phyloP scores from a whole-genome alignment of 1,140 invertebrate species.

The Sarcophaga peregrina region DNA sequence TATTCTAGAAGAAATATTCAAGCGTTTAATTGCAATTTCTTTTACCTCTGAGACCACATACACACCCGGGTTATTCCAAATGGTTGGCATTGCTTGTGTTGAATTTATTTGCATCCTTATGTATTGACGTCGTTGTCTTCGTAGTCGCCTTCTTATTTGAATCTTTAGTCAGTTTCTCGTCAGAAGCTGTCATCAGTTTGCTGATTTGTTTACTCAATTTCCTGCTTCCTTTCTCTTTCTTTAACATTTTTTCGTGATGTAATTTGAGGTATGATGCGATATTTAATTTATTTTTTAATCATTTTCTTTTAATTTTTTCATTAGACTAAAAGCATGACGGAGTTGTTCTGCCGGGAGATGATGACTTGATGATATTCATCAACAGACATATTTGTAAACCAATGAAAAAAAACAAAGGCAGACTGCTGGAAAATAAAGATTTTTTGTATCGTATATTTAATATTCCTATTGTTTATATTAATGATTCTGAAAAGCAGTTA shows the following conservation, averaged over 20 bases:
- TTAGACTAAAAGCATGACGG: background rate
- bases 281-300: background rate
- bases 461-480: background rate
- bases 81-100: too few relatives aligned
- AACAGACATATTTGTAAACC: background rate
- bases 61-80: background rate
- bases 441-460: background rate
- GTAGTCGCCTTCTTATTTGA: background rate
- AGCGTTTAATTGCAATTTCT: background rate
- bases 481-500: background rate
- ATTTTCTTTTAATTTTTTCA: background rate
- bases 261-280: background rate
- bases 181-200: background rate
- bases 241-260: background rate
- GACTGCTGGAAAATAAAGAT: too few relatives aligned
- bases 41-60: background rate
- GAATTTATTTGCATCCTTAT: background rate
- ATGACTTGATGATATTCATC: background rate
- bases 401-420: background rate
- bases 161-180: too few relatives aligned
- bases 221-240: background rate
- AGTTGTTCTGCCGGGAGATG: background rate
- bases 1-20: too few relatives aligned
- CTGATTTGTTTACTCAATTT: conserved; percentile 9
- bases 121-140: background rate